phyloP scores from a whole-genome alignment of 2,113 vertebrate species.

The Melozone crissalis region DNA sequence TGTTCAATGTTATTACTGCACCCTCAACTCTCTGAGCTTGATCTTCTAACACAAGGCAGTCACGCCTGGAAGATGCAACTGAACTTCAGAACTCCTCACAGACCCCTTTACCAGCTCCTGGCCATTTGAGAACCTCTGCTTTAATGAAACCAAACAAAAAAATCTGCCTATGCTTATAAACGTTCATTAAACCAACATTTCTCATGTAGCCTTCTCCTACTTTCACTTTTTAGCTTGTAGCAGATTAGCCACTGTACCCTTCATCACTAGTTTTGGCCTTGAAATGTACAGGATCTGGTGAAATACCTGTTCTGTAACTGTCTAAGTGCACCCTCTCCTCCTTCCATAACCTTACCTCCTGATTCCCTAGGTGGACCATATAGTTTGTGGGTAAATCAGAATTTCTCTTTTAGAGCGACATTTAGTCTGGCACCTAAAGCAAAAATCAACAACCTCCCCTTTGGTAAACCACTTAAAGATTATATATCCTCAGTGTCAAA shows the following conservation, averaged over 20 bases:
- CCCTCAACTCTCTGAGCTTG: neutral
- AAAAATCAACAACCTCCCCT: neutral
- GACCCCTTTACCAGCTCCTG: neutral
- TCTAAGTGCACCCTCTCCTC: neutral
- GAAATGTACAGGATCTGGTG: neutral
- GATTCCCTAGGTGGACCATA: neutral
- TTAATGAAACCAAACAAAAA: neutral
- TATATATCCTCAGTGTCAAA: neutral
- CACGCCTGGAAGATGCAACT: fast-evolving
- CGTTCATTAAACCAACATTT: neutral
- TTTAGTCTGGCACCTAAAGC: neutral
- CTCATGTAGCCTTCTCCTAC: neutral
- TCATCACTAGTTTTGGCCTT: neutral
- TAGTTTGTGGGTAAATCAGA: neutral
- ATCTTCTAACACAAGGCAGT: neutral
- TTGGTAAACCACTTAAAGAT: neutral
- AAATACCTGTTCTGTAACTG: neutral
- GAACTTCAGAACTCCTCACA: neutral
- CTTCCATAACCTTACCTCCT: neutral
- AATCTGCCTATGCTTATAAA: neutral
- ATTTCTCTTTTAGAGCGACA: neutral
- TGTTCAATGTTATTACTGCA: neutral
- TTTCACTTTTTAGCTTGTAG: neutral
- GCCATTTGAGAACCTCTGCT: neutral
- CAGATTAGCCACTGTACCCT: neutral